These are phyloP conservation scores for Octodonta nipae DNA, from an alignment of 2,888 invertebrate genomes.

Conservation along the genomic window DNA sequence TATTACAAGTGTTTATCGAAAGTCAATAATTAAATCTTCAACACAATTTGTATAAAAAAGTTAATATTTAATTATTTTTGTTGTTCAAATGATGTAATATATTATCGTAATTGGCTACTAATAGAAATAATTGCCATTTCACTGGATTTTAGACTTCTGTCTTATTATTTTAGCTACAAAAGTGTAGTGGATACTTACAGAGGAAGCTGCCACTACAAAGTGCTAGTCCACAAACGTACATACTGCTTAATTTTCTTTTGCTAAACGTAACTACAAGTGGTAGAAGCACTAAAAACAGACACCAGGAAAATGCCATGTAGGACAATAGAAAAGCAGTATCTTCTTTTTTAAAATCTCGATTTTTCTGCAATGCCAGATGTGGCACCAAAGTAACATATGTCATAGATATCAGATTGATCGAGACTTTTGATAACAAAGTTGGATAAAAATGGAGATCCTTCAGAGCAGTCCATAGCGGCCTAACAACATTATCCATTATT, in stretches of 20 bases:
- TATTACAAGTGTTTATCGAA: too few relatives aligned
- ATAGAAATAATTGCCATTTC: too few relatives aligned
- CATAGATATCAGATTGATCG: conserved; percentile 11
- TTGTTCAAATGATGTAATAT: too few relatives aligned
- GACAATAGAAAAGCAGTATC: conserved; percentile 20
- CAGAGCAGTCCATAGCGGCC: conserved; percentile 13
- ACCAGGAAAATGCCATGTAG: conserved; percentile 22
- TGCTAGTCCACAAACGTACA: conserved; percentile 17
- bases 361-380: conserved; percentile 14
- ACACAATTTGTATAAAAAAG: too few relatives aligned
- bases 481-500: conserved; percentile 15
- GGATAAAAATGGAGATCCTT: conserved; percentile 20
- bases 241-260: conserved; percentile 12
- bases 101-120: too few relatives aligned
- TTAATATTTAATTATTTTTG: too few relatives aligned
- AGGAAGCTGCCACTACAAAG: conserved; percentile 17
- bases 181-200: conserved; percentile 14
- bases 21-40: too few relatives aligned
- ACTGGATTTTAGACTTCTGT: not conserved
- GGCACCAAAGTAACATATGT: conserved; percentile 17
- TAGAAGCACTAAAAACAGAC: conserved; percentile 18
- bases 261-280: conserved; percentile 18
- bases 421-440: conserved; percentile 14
- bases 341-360: conserved; percentile 11
- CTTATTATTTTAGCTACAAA: not conserved